Conservation (phyloP, 2,113 vertebrate genomes). For the Eolophus roseicapilla region DNA sequence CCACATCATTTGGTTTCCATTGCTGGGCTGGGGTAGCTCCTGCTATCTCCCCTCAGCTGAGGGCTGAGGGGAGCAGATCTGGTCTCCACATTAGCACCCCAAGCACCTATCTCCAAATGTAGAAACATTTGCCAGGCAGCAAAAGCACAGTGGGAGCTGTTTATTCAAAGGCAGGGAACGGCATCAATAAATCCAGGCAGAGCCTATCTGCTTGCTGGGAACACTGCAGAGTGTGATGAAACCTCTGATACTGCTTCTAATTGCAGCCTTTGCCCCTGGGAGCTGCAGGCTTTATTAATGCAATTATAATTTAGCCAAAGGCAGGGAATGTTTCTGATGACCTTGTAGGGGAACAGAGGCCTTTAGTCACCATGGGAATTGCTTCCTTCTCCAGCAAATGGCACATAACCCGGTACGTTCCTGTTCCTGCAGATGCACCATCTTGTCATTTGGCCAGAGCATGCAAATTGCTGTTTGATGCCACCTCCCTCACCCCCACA, state of each 20-base stretch:
- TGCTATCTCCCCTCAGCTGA: neutral
- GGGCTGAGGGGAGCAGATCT: neutral
- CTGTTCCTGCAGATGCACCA: neutral
- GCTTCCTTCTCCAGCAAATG: neutral
- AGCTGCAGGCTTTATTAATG: constrained; percentile 33
- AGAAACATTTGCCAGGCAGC: neutral
- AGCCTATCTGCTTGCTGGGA: neutral
- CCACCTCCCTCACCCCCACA: neutral
- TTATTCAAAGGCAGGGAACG: neutral
- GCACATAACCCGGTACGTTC: neutral
- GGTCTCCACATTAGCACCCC: neutral
- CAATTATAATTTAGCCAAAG: constrained; percentile 46
- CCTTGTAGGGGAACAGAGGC: constrained; percentile 1
- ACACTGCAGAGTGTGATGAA: neutral
- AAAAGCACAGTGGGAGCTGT: neutral
- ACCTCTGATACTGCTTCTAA: constrained; percentile 20
- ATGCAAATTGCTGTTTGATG: neutral
- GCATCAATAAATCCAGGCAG: neutral
- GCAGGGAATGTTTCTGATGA: constrained; percentile 44
- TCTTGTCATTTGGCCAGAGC: neutral
- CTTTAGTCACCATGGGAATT: neutral
- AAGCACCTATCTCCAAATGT: neutral
- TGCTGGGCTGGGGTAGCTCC: neutral
- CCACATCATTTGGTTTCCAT: neutral
- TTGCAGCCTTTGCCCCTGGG: constrained; percentile 15